phyloP scores from a whole-genome alignment of 2,113 vertebrate genomes.

The Melanostigma gelatinosum region DNA sequence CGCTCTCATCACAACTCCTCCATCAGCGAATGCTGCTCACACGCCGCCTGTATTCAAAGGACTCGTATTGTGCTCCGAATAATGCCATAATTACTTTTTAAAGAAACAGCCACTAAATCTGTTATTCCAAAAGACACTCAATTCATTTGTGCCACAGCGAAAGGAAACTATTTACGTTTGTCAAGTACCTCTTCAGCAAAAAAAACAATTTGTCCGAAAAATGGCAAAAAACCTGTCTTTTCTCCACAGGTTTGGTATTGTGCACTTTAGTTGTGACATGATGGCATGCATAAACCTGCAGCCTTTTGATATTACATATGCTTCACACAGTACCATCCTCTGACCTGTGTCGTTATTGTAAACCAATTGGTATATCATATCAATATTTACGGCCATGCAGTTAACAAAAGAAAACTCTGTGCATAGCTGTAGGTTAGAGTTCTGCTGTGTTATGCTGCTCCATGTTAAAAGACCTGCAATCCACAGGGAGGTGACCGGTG shows the following conservation, averaged over 20 bases:
- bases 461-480: slow-evolving; percentile 6
- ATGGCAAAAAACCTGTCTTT: not conserved
- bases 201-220: slow-evolving; percentile 12
- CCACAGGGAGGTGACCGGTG: not conserved
- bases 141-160: slow-evolving; percentile 26
- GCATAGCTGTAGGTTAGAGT: not conserved
- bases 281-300: not conserved
- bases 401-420: not conserved
- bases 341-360: not conserved
- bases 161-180: slow-evolving; percentile 44
- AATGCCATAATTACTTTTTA: slow-evolving; percentile 68
- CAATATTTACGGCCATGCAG: not conserved
- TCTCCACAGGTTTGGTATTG: not conserved
- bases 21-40: slow-evolving; percentile 55
- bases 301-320: not conserved
- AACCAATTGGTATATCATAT: not conserved
- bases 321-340: not conserved
- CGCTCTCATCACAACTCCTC: slow-evolving; percentile 55
- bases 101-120: slow-evolving; percentile 53
- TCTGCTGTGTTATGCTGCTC: not conserved
- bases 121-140: slow-evolving; percentile 32
- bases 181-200: slow-evolving; percentile 41
- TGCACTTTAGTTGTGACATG: not conserved
- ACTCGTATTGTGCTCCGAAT: slow-evolving; percentile 61
- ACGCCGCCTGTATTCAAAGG: slow-evolving; percentile 54